These are phyloP conservation scores for Nanger granti DNA, from an alignment of 2,113 vertebrate genomes.

Conservation along the genomic window DNA sequence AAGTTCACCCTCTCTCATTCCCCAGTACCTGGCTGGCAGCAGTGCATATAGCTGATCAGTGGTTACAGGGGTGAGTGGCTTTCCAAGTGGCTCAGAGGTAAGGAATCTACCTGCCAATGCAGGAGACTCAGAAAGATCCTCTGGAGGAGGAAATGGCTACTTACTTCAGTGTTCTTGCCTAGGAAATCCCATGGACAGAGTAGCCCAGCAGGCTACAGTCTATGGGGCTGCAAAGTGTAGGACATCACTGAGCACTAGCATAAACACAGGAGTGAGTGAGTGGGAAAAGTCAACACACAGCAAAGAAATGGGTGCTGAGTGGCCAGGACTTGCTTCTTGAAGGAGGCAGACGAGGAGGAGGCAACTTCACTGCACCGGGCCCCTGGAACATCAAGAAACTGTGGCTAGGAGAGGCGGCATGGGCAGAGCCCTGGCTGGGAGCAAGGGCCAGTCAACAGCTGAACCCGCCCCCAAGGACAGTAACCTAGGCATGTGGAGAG, in stretches of 20 bases:
- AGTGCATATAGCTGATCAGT: background rate
- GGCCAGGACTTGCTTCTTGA: background rate
- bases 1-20: background rate
- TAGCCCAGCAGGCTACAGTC: background rate
- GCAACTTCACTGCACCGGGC: background rate
- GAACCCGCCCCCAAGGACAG: background rate
- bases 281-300: background rate
- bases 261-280: background rate
- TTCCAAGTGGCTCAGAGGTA: background rate
- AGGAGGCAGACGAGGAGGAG: background rate
- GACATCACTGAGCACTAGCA: background rate
- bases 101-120: background rate
- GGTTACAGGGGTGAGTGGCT: background rate
- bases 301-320: background rate
- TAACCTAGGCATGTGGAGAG: fast-evolving
- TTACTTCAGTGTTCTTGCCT: background rate
- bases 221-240: background rate
- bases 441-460: background rate
- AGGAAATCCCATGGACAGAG: background rate
- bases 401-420: fast-evolving
- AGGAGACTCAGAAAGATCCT: background rate
- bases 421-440: too few species aligned
- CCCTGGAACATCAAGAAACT: background rate
- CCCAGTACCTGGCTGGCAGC: background rate
- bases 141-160: background rate